A percentile compares a stretch with the other conserved stretches of the same genome.
phyloP scores from a whole-genome alignment of 2,113 vertebrate species.

The Corapipo altera region DNA sequence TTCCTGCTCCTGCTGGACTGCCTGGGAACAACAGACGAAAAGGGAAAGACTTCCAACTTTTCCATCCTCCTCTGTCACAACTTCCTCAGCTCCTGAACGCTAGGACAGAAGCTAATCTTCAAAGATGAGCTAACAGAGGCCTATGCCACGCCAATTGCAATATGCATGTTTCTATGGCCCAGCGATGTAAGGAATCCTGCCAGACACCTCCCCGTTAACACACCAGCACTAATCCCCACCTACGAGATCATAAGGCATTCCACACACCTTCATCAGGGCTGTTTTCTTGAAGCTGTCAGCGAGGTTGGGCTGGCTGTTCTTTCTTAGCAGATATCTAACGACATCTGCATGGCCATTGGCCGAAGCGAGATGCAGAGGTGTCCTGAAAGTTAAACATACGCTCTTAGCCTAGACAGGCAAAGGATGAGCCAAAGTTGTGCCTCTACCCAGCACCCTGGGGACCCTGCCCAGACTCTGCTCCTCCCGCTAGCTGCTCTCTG shows the following conservation, averaged over 20 bases:
- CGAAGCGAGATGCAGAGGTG: constrained; percentile 85
- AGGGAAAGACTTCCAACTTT: not conserved
- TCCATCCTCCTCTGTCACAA: not conserved
- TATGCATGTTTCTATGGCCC: not conserved
- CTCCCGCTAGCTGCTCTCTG: not conserved
- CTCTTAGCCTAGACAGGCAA: not conserved
- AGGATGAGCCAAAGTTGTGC: not conserved
- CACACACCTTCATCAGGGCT: constrained; percentile 84
- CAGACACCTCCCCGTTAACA: not conserved
- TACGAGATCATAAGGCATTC: not conserved
- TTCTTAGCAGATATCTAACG: constrained; percentile 77
- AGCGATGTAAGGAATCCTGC: not conserved
- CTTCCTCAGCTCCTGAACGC: not conserved
- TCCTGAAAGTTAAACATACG: constrained; percentile 66
- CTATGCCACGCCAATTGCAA: fast-evolving
- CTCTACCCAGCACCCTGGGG: not conserved
- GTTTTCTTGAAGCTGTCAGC: constrained; percentile 79
- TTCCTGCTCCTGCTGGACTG: constrained; percentile 79
- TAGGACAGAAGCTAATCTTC: not conserved
- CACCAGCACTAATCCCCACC: not conserved
- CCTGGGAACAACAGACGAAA: constrained; percentile 62
- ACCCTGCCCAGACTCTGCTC: not conserved
- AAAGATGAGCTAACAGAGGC: not conserved
- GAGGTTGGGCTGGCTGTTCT: constrained; percentile 81
- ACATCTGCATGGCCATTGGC: constrained; percentile 78